These are phyloP conservation scores for Saxidomus purpurata DNA, from an alignment of 1,140 invertebrate genomes.

Conservation along the genomic window DNA sequence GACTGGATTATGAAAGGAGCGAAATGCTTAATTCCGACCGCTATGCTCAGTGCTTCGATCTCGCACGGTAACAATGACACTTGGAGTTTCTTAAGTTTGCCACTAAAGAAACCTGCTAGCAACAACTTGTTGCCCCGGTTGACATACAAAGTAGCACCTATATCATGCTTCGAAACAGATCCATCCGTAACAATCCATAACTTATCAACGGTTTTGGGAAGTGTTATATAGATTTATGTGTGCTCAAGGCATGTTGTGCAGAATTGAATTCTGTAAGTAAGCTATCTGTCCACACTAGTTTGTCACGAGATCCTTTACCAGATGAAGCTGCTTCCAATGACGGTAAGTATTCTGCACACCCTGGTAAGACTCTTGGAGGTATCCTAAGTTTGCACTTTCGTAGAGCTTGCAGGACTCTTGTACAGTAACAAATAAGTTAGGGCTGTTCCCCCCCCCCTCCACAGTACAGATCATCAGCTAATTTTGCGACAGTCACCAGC, in stretches of 20 bases:
- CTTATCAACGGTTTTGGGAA: neutral
- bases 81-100: conserved; percentile 32
- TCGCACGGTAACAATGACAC: conserved; percentile 32
- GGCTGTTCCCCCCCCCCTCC: conserved; percentile 36
- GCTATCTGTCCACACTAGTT: conserved; percentile 53
- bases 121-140: neutral
- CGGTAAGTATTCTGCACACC: neutral
- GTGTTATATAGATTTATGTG: conserved; percentile 40
- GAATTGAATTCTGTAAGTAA: conserved; percentile 4
- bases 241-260: conserved; percentile 13
- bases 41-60: conserved; percentile 17
- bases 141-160: conserved; percentile 32
- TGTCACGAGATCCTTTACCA: conserved; percentile 41
- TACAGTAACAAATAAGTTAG: conserved; percentile 33
- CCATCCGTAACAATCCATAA: conserved; percentile 59
- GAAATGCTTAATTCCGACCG: conserved; percentile 35
- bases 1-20: conserved; percentile 55
- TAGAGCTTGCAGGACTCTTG: conserved; percentile 46
- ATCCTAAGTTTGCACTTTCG: conserved; percentile 43
- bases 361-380: conserved; percentile 58
- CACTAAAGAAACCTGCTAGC: conserved; percentile 40
- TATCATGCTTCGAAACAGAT: neutral
- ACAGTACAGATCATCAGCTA: conserved; percentile 66
- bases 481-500: conserved; percentile 61
- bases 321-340: conserved; percentile 36